Conservation (phyloP, 2,113 vertebrate species). For the Pao palembangensis region DNA sequence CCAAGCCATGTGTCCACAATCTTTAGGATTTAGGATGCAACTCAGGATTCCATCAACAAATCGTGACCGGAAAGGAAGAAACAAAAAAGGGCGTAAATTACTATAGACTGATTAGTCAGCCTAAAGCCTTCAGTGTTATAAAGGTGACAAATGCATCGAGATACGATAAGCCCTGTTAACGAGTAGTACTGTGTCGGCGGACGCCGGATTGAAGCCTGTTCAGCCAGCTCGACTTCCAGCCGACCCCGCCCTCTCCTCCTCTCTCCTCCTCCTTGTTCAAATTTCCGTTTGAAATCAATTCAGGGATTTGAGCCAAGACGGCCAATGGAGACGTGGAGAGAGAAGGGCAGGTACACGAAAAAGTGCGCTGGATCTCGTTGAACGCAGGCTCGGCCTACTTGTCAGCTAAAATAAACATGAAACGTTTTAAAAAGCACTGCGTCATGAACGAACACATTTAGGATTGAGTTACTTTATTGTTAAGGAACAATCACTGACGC, state of each 20-base stretch:
- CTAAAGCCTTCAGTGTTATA: too few species aligned
- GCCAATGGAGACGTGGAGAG: too few species aligned
- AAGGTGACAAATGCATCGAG: too few species aligned
- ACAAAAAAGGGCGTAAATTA: too few species aligned
- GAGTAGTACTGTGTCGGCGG: slow-evolving; percentile 16
- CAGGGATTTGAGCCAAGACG: slow-evolving; percentile 51
- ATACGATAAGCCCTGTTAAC: slow-evolving; percentile 40
- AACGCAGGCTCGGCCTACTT: slow-evolving; percentile 42
- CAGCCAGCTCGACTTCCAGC: slow-evolving; percentile 23
- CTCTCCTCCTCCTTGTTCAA: slow-evolving; percentile 32
- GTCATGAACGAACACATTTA: not conserved
- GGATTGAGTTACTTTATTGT: too few species aligned
- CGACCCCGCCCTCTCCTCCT: slow-evolving; percentile 18
- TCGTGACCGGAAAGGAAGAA: too few species aligned
- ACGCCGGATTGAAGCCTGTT: too few species aligned
- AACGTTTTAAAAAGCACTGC: not conserved
- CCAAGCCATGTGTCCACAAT: too few species aligned
- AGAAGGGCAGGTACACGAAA: slow-evolving; percentile 63
- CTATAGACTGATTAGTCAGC: too few species aligned
- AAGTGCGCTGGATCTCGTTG: slow-evolving; percentile 2
- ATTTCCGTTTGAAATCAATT: slow-evolving; percentile 69
- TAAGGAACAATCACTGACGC: too few species aligned
- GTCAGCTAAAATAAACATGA: not conserved
- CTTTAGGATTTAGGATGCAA: too few species aligned
- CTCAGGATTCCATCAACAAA: too few species aligned